A percentile compares a stretch with the other conserved stretches of the same genome.
Evolutionary conservation across 2,797 vertebrate genomes (phyloP).

Genomic region (Neosilurus mollespiculum): DNA sequence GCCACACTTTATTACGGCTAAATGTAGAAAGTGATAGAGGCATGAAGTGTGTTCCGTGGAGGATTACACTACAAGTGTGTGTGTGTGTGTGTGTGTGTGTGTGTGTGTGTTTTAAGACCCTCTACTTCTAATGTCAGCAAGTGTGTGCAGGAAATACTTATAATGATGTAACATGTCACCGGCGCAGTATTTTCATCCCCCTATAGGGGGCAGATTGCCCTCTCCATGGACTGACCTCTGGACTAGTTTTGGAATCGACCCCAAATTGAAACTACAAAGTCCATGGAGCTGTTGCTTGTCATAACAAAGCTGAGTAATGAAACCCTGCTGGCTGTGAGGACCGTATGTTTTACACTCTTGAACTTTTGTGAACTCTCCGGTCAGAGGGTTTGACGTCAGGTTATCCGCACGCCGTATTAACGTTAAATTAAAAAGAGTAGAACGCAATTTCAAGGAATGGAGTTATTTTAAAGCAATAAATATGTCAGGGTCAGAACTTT

Average conservation of each 20-base stretch:
- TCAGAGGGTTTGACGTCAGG: background rate
- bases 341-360: background rate
- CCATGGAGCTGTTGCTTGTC: constrained; percentile 30
- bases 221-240: background rate
- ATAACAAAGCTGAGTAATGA: constrained; percentile 40
- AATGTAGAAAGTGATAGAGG: constrained; percentile 30
- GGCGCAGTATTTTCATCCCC: background rate
- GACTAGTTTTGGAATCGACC: constrained; percentile 11
- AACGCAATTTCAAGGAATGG: background rate
- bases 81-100: background rate
- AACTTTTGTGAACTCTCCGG: constrained; percentile 4
- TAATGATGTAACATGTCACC: background rate
- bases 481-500: background rate
- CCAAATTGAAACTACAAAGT: constrained; percentile 25
- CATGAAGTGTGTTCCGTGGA: background rate
- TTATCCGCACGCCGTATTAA: background rate
- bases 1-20: constrained; percentile 18
- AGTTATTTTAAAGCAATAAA: background rate
- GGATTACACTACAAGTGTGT: background rate
- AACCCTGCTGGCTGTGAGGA: constrained; percentile 1
- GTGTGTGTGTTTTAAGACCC: background rate
- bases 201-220: background rate
- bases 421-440: background rate
- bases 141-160: constrained; percentile 3
- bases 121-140: background rate